A percentile compares a stretch with the other conserved stretches of the same genome.
These are phyloP conservation scores for Hycleus phaleratus DNA, from an alignment of 1,140 invertebrate species.

Conservation along the genomic window DNA sequence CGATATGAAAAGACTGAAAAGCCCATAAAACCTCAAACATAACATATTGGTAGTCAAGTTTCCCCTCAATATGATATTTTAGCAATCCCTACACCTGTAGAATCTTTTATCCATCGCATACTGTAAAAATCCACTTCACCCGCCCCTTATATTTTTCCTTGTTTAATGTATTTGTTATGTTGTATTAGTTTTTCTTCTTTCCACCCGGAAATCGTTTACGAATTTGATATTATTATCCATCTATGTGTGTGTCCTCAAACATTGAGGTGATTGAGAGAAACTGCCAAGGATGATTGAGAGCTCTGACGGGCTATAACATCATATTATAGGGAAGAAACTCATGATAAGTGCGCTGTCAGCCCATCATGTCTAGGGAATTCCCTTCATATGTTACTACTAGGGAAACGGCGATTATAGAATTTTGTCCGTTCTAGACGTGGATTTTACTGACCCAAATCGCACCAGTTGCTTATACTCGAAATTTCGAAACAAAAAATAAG, in stretches of 20 bases:
- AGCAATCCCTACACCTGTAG: conserved; percentile 32
- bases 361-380: conserved; percentile 30
- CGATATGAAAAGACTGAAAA: conserved; percentile 28
- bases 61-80: conserved; percentile 33
- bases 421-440: no score
- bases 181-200: background rate
- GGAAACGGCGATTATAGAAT: background rate
- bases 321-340: conserved; percentile 31
- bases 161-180: background rate
- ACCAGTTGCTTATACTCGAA: no score
- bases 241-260: background rate
- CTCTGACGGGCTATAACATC: conserved; percentile 38
- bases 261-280: conserved; percentile 27
- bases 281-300: conserved; percentile 37
- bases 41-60: conserved; percentile 27
- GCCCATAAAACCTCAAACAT: conserved; percentile 27
- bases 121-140: background rate
- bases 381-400: conserved; percentile 18
- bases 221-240: background rate
- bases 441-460: no score
- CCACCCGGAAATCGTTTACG: background rate
- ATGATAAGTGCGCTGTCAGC: conserved; percentile 35
- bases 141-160: background rate
- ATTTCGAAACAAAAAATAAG: no score
- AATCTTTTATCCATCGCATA: conserved; percentile 20